Base-by-base conservation (phyloP, 2,888 invertebrate genomes). In the Troides helena region DNA sequence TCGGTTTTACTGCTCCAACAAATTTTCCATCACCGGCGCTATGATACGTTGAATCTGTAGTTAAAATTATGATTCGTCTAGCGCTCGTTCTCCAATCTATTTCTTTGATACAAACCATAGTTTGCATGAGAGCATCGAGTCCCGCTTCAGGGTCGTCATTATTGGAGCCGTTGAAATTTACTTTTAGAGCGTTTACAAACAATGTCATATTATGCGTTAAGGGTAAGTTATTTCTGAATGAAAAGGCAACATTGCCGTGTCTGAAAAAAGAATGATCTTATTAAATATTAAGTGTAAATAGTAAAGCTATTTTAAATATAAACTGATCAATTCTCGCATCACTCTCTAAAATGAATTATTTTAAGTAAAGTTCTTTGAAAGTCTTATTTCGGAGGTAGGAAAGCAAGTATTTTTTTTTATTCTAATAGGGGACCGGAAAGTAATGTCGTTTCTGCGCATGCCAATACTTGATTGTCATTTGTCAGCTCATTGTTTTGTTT, bases 91-190 rank as follows among this genome's bases (percentile, higher is more conserved):
- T 91, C 98, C 98, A 98, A 18, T 96, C 96, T 76, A 97, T 96
- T 75, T 94, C 85, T 12, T 95, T 77, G 74, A 94, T 87, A 78
- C 96, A 96, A 7, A 95, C 95, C 72, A 90, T 80, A 0, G 81
- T 87, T 88, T 98, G 98, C 93, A 98, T 96, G 36, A 98, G 93
- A 7, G 97, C 98, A 83, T 98, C 98, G 64, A 98, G 94, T 0
- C 97, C 97, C 8, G 97, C 97, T 88, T 98, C 98, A 0, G 96
- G 96, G 0, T 86, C 79, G 80, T 96, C 96, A 68, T 46, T 84
- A 67, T 70, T 70, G 21, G 66, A 62, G 12, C 70, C 67, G 17
- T 74, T 94, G 83, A 80, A 96, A 83, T 78, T 96, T 95, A 74
- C 96, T 96, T 69, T 89, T 75, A 72, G 92, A 83, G 72, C 94